A percentile compares a stretch with the other conserved stretches of the same genome.
Conservation (phyloP, 2,888 invertebrate species). For the Scaptomyza tumidula region DNA sequence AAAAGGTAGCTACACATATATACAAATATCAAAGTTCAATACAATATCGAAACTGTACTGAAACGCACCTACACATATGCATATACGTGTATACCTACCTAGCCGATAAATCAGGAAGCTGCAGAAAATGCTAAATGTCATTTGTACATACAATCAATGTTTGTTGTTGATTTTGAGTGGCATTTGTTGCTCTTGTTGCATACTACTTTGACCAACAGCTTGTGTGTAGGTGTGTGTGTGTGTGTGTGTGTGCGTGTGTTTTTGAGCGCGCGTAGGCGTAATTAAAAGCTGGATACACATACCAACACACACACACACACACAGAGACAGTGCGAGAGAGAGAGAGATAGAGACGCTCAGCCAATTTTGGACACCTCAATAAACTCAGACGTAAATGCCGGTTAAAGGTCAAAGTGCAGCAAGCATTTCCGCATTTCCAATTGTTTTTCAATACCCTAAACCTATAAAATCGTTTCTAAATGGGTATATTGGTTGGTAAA, state of each 20-base stretch:
- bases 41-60: not conserved
- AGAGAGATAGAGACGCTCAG: not conserved
- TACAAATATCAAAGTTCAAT: conserved; percentile 51
- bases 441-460: conserved; percentile 1
- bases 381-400: conserved; percentile 14
- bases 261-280: conserved; percentile 28
- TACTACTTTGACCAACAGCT: no score
- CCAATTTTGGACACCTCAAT: not conserved
- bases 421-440: conserved; percentile 6
- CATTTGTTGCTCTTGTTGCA: not conserved
- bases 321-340: not conserved
- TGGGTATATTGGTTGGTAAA: not conserved
- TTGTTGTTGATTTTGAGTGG: conserved; percentile 15
- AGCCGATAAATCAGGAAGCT: conserved; percentile 29
- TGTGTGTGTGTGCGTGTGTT: conserved; percentile 1
- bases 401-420: conserved; percentile 45
- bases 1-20: no score
- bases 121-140: conserved; percentile 52
- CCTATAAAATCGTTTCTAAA: not conserved
- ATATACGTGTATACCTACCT: no score
- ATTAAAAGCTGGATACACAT: conserved; percentile 8
- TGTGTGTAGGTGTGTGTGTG: not conserved
- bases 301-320: not conserved
- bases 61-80: conserved; percentile 1
- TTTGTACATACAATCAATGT: conserved; percentile 31